Evolutionary conservation across 2,888 invertebrate genomes (phyloP).

Genomic region (Eupithecia vulgata): DNA sequence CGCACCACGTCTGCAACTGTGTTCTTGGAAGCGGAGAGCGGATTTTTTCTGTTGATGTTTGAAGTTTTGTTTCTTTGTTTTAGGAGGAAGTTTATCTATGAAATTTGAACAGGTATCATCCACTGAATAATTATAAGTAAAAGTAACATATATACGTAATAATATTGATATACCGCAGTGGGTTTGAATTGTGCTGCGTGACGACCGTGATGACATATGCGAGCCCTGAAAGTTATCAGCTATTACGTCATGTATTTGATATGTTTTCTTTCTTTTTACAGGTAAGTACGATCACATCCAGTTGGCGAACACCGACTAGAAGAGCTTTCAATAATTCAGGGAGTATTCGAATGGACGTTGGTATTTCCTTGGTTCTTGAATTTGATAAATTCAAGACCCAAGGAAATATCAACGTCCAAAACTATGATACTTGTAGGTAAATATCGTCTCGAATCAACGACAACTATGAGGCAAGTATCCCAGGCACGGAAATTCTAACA

Average conservation of each 20-base stretch:
- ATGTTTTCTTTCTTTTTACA: constrained; percentile 26
- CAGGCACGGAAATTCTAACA: constrained; percentile 7
- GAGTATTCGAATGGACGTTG: not conserved
- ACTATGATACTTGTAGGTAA: not conserved
- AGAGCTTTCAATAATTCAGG: not conserved
- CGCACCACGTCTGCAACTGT: constrained; percentile 16
- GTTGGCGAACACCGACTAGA: not conserved
- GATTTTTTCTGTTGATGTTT: not conserved
- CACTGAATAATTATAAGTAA: not conserved
- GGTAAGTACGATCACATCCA: constrained; percentile 31
- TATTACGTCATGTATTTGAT: not conserved
- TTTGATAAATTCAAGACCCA: not conserved
- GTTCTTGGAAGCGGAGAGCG: constrained; percentile 14
- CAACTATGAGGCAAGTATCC: constrained; percentile 1
- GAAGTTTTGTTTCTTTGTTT: not conserved
- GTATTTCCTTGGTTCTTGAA: too few relatives aligned
- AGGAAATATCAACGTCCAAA: not conserved
- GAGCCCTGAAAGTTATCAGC: not conserved
- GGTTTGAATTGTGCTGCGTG: not conserved
- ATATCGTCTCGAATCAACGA: not conserved
- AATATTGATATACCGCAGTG: not conserved
- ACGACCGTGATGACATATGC: not conserved
- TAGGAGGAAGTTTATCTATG: not conserved
- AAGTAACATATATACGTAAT: too few relatives aligned
- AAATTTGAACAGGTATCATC: not conserved